Base-by-base conservation (phyloP, 2,113 vertebrate genomes). In the Phalacrocorax pelagicus region DNA sequence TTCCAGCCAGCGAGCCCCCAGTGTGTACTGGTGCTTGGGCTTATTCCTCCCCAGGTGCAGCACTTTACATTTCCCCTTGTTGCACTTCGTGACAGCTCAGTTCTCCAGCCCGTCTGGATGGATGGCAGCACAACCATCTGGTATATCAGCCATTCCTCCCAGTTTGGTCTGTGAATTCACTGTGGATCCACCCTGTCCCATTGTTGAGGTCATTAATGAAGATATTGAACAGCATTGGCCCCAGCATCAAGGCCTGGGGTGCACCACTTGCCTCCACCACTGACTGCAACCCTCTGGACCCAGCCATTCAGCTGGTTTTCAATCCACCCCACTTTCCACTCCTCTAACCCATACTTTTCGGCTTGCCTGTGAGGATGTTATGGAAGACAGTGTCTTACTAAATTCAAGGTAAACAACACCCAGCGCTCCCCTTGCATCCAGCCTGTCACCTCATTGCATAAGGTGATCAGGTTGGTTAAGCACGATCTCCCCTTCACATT, bases 351-450 rank as follows among this genome's bases (percentile, higher is more conserved):
- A 21, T 32, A 5, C 36, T 70, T 65, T 13, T 32, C 55, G 34
- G 8, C 34, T 36, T 15, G 27, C 10, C 34, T 75, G 8, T 12
- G 42, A 24, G 44, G 42, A n/a, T 22, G n/a, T 20, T 30, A 30
- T 1, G 5, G 38, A 29, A 69, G n/a, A 30, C 40, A 52, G 20
- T 1, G 9, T 6, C 46, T 42, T 12, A 0, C 17, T 46, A 4
- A 81, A 55, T 29, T 15, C 3, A 9, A 61, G 20, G 22, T 10
- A 18, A 44, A 38, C 17, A 69, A 13, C 17, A 32, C 5, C 44
- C 40, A 51, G 46, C 1, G 2, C 20, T 74, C 17, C 47, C 34
- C 49, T 11, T 0, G 0, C 8, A 1, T 15, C 32, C 11, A n/a
- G 7, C 21, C 2, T 0, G 24, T 19, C 75, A 51, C 20, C 44